Evolutionary conservation across 2,888 invertebrate species (phyloP), one percentile per base, ranked within the genome.

Genomic region (Flabesymbios commensalis): DNA sequence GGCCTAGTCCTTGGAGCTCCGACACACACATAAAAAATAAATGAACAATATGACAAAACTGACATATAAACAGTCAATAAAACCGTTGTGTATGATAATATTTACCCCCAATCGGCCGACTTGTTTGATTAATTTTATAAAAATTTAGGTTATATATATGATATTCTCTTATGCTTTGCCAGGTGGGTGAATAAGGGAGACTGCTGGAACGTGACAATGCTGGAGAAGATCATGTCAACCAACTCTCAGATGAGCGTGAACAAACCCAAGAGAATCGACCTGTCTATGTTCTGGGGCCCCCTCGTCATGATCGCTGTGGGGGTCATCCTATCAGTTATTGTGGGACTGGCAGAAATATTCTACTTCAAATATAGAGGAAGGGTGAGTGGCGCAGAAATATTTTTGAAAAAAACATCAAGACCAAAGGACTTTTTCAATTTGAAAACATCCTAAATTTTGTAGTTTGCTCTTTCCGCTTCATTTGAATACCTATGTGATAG

Each of bases 301-400:
- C 17, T 67, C 17, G 58, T 63, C 7, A 51, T 66, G 24, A 39
- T 67, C 10, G 19, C 57, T 17, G 43, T 63, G 2, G 67, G 67
- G 14, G 33, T 66, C 1, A 22, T 67, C 1, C 19, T 63, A 29
- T 52, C 47, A 22, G 19, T 66, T 31, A 31, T 62, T 10, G 47
- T 56, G n/a, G 57, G 39, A 5, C 31, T 63, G 5, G 61, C 45
- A 17, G 67, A 67, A 41, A 52, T 66, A 19, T n/a, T 61, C 17
- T 67, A 52, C 49, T 67, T 55, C 55, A 59, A 57, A 28, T 60
- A 65, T 51, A 59, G 55, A 57, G 67, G 67, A n/a, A 2, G 63
- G 57, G 67, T 67, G 36, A 57, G 67, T 45, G 22, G 14, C n/a
- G 17, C 45, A 36, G 10, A 36, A 14, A 36, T n/a, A 10, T 36